Percentiles rank a stretch among this genome's conserved stretches.
phyloP scores from a whole-genome alignment of 2,113 vertebrate genomes.

The Alces alces region DNA sequence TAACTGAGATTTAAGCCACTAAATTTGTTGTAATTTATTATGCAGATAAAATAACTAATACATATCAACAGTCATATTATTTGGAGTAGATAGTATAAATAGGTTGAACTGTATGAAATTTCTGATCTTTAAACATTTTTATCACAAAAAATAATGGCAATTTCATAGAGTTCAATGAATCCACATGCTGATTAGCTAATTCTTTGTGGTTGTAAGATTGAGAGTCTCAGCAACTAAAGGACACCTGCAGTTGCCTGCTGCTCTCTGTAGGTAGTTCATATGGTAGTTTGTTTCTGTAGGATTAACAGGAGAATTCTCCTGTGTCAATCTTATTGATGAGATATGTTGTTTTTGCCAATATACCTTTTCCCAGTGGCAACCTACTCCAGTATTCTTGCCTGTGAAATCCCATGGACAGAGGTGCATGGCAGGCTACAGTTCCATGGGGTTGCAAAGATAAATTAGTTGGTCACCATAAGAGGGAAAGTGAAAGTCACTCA shows the following conservation, averaged over 20 bases:
- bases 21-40: neutral
- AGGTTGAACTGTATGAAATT: neutral
- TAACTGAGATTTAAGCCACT: neutral
- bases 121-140: neutral
- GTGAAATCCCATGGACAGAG: neutral
- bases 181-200: neutral
- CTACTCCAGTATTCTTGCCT: neutral
- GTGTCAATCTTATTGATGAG: neutral
- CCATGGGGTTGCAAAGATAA: neutral
- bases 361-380: neutral
- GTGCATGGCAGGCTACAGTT: neutral
- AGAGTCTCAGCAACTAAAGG: neutral
- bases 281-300: neutral
- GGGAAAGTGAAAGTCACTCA: neutral
- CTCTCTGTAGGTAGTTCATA: neutral
- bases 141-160: neutral
- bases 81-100: neutral
- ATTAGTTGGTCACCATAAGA: neutral
- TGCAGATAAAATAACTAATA: neutral
- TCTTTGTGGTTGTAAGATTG: neutral
- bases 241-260: neutral
- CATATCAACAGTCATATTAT: neutral
- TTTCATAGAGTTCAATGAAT: neutral
- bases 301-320: neutral
- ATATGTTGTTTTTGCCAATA: neutral